Conservation (phyloP, 64 coral and sea anemone species). For the Pocillopora damicornis region DNA sequence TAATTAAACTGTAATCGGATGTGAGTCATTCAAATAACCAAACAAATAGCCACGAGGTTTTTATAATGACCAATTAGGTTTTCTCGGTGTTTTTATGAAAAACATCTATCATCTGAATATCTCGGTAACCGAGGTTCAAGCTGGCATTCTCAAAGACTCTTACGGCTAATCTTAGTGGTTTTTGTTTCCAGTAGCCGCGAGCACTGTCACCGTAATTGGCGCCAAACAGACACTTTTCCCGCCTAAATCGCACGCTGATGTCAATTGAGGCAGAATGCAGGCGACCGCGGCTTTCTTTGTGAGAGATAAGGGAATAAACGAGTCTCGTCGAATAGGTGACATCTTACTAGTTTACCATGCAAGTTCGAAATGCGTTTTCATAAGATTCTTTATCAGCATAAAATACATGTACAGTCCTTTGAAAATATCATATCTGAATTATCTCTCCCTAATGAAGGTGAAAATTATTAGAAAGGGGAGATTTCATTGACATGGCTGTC, state of each 20-base stretch:
- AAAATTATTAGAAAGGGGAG: background rate
- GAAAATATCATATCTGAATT: no score
- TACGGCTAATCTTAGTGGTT: constrained; percentile 15
- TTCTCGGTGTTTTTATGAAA: constrained; percentile 20
- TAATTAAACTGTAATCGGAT: background rate
- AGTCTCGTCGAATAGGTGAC: background rate
- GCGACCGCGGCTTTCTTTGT: constrained; percentile 35
- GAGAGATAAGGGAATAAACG: constrained; percentile 4
- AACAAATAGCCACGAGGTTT: constrained; percentile 4
- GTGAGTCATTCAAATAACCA: background rate
- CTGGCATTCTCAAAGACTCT: constrained; percentile 15
- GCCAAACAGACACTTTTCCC: constrained; percentile 38
- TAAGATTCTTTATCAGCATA: background rate
- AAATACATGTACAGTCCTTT: background rate
- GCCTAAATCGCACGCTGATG: constrained; percentile 17
- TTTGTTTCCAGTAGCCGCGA: background rate
- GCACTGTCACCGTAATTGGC: constrained; percentile 19
- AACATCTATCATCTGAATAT: constrained; percentile 1
- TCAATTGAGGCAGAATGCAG: constrained; percentile 24
- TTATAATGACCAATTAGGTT: background rate
- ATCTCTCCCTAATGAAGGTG: no score
- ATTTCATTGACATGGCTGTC: background rate
- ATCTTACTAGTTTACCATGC: background rate
- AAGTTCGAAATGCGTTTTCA: background rate
- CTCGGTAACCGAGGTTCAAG: background rate